A percentile compares a stretch with the other conserved stretches of the same genome.
Conservation (phyloP, 2,797 vertebrate genomes). For the Protonibea diacanthus region DNA sequence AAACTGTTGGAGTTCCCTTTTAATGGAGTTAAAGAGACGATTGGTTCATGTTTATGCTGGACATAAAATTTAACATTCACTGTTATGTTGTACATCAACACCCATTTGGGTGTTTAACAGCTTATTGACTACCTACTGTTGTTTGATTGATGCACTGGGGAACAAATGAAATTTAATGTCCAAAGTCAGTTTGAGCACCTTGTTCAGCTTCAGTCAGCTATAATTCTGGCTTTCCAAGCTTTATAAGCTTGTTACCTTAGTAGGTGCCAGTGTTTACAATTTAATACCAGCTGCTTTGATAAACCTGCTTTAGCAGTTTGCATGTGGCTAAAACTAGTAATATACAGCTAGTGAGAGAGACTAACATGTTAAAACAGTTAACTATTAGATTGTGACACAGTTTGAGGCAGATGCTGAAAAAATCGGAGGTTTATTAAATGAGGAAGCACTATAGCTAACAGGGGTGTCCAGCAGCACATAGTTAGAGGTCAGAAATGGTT, state of each 20-base stretch:
- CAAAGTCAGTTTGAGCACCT: neutral
- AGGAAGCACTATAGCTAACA: neutral
- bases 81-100: neutral
- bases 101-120: neutral
- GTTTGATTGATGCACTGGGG: neutral
- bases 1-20: neutral
- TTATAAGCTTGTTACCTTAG: neutral
- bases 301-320: neutral
- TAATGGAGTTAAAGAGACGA: neutral
- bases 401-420: neutral
- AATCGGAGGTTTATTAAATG: neutral
- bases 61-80: neutral
- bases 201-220: neutral
- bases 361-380: neutral
- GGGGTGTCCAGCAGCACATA: neutral
- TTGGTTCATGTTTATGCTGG: neutral
- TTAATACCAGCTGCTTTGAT: neutral
- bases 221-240: neutral
- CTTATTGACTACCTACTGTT: neutral
- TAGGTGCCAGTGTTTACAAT: neutral
- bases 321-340: neutral
- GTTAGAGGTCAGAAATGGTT: constrained; percentile 38
- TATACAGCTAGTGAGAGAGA: neutral
- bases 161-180: neutral
- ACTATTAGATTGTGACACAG: neutral